These are phyloP conservation scores for Seira musarum DNA, from an alignment of 2,888 invertebrate species.

Conservation along the genomic window DNA sequence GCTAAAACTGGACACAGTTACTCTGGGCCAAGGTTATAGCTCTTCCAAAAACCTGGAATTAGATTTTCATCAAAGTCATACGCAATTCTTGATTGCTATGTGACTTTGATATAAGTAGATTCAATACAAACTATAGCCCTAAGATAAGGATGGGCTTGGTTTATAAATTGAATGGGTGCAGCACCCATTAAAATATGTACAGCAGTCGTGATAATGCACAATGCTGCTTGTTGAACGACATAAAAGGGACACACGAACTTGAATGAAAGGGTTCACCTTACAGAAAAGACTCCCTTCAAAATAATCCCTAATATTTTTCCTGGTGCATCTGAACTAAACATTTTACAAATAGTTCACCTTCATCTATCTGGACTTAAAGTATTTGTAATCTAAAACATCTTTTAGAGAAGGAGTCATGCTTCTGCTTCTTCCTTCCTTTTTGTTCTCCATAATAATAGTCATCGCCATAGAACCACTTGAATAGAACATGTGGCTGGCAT, in stretches of 20 bases:
- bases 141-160: not conserved
- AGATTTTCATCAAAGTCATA: too few species aligned
- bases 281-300: not conserved
- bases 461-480: conserved; percentile 33
- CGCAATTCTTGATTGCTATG: too few species aligned
- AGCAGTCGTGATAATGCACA: not conserved
- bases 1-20: conserved; percentile 26
- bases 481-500: conserved; percentile 30
- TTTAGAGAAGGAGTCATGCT: conserved; percentile 18
- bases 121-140: too few species aligned
- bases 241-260: conserved; percentile 5
- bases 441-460: not conserved
- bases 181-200: not conserved
- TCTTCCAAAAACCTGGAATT: too few species aligned
- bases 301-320: not conserved
- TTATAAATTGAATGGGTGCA: not conserved
- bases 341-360: not conserved
- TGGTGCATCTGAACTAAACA: not conserved
- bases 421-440: not conserved
- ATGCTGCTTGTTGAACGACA: conserved; percentile 1
- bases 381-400: conserved; percentile 25
- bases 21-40: not conserved
- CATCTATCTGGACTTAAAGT: not conserved
- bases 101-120: too few species aligned
- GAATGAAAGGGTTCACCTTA: conserved; percentile 38